Evolutionary conservation across 2,888 invertebrate genomes (phyloP), one percentile per base, ranked within the genome.

Genomic region (Caenorhabditis sp.): DNA sequence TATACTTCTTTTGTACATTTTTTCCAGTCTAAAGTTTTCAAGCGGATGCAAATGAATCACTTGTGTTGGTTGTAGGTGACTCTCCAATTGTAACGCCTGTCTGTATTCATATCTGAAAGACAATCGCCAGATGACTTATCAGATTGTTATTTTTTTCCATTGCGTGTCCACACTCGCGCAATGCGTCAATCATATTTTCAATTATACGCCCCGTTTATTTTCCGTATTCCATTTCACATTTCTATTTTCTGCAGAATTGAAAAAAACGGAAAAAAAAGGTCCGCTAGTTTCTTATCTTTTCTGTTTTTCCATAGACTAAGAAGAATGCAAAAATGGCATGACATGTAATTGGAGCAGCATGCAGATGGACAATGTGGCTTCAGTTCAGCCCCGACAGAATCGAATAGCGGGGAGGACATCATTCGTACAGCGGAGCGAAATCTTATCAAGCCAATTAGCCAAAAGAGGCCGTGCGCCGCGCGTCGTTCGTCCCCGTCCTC

Each of bases 391-490:
- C 40, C 32, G 32, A 32, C 32, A 32, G 32, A 32, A 32, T 32
- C 32, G 32, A 32, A 32, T 32, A 32, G 32, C 32, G 5, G 5
- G n/a, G n/a, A 32, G 6, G 56, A 47, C 55, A 60, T 60, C 60
- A 65, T 67, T 65, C 60, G 74, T 74, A 74, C 53, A 74, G 74
- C 62, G 32, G 58, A 40, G 9, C 28, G 58, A 67, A 74, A 65
- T 74, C 65, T 67, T 74, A 74, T 74, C 74, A 74, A 67, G 65
- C 51, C 74, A 74, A 74, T 74, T 74, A 74, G 74, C 65, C 50
- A 51, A 74, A 74, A 65, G 74, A 65, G 60, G 65, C 74, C 74
- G 74, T 24, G 65, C 65, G 65, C n/a, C n/a, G n/a, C 60, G 60
- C 40, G 24, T 26, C 24, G 11, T 35, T 32, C 24, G 44, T 69